A percentile compares a stretch with the other conserved stretches of the same genome.
Conservation (phyloP, 1,140 invertebrate species). For the Cecropterus lyciades region DNA sequence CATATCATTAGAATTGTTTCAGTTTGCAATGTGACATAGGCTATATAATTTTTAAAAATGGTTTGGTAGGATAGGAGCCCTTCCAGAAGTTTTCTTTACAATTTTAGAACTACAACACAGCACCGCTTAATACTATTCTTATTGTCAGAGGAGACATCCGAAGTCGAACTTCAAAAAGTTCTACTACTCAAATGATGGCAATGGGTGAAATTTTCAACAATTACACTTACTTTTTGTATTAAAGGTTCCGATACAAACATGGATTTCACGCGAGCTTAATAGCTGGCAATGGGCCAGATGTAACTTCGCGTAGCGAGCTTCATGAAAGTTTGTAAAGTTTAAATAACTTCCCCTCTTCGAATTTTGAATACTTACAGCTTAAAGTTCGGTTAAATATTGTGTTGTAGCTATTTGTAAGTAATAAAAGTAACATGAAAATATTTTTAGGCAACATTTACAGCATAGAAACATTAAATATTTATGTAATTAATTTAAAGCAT, state of each 20-base stretch:
- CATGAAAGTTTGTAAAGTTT: conserved; percentile 21
- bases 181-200: not conserved
- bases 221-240: not conserved
- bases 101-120: no score
- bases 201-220: not conserved
- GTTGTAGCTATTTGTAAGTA: not conserved
- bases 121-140: no score
- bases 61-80: no score
- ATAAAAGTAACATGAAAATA: not conserved
- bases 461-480: no score
- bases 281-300: conserved; percentile 15
- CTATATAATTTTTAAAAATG: no score
- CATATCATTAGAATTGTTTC: no score
- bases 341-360: conserved; percentile 28
- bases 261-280: not conserved
- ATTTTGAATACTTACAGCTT: conserved; percentile 21
- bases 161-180: no score
- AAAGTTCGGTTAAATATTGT: conserved; percentile 1
- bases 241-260: not conserved
- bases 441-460: no score
- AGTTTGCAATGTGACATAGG: no score
- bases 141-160: no score
- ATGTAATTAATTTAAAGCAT: no score
- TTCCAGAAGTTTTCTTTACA: no score
- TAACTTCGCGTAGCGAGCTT: conserved; percentile 12